Conservation (phyloP, 2,797 vertebrate species). For the Coilia nasus region DNA sequence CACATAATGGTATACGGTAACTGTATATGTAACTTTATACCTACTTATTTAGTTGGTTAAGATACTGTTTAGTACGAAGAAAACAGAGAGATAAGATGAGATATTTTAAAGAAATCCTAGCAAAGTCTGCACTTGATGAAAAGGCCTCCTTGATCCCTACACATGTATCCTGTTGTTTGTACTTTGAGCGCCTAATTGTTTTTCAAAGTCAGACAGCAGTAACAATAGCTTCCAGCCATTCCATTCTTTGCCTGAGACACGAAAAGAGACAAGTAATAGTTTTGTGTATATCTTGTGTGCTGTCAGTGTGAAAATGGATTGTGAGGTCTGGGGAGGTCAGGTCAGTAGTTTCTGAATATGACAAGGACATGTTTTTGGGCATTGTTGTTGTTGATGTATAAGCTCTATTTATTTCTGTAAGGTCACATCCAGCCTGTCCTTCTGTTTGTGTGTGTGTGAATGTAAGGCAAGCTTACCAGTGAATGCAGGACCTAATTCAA, state of each 20-base stretch:
- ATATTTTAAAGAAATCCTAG: background rate
- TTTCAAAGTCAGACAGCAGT: background rate
- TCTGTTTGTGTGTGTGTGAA: background rate
- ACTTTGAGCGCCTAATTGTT: background rate
- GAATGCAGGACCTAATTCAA: background rate
- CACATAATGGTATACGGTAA: too few relatives aligned
- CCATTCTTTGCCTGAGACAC: background rate
- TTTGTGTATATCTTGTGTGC: background rate
- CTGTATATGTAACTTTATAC: background rate
- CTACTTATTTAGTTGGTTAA: too few relatives aligned
- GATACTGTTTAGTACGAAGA: too few relatives aligned
- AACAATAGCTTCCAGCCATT: background rate
- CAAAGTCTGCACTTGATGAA: background rate
- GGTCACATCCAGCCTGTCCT: background rate
- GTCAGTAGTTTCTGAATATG: conserved; percentile 1
- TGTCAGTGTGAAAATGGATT: conserved; percentile 3
- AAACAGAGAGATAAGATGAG: background rate
- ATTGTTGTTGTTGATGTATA: conserved; percentile 11
- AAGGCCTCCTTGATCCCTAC: background rate
- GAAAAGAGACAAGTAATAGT: background rate
- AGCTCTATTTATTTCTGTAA: conserved; percentile 6
- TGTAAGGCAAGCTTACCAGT: background rate
- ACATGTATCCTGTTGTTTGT: background rate
- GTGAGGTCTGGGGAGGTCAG: background rate
- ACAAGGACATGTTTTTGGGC: conserved; percentile 15